Evolutionary conservation across 2,888 invertebrate genomes (phyloP), one percentile per base, ranked within the genome.

Genomic region (Stomorhina lunata): DNA sequence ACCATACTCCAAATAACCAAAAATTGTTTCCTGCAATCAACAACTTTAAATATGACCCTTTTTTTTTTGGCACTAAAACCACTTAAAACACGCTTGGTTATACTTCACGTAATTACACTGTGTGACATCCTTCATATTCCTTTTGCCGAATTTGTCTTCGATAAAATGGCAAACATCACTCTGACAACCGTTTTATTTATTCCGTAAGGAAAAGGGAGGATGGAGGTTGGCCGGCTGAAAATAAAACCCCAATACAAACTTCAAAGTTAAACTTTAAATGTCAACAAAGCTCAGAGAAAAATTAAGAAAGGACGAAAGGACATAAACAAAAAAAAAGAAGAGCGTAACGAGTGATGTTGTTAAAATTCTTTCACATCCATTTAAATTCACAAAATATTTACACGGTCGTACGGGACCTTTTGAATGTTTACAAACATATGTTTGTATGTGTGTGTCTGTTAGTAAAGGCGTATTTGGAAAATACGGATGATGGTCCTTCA

Each of bases 361-460:
- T 66, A 22, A 68, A 68, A 76, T 43, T 65, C 80, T 59, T 48
- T 77, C 29, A 40, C 66, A 53, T 81, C 50, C 59, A 55, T 71
- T 66, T 77, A 72, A 72, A 61, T 53, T 57, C 40, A 72, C 27
- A 72, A 50, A 66, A 69, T 69, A 77, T 69, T 77, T 69, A 77
- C 77, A 61, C 32, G 57, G 12, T 6, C 55, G 37, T 50, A 29
- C 59, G 29, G 12, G 63, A 34, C n/a, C n/a, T n/a, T n/a, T n/a
- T n/a, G n/a, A n/a, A n/a, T n/a, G n/a, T n/a, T n/a, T 12, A 65
- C 27, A 29, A 20, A 34, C 65, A 5, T 25, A 25, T 57, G 57
- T 40, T 43, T n/a, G 29, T 37, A 12, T 7, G 20, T 7, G 22
- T 43, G 27, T 4, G 53, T n/a, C 45, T 27, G 5, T 29, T 4